Evolutionary conservation across 2,888 invertebrate species (phyloP), one percentile per base, ranked within the genome.

Genomic region (Euzophera pinguis): DNA sequence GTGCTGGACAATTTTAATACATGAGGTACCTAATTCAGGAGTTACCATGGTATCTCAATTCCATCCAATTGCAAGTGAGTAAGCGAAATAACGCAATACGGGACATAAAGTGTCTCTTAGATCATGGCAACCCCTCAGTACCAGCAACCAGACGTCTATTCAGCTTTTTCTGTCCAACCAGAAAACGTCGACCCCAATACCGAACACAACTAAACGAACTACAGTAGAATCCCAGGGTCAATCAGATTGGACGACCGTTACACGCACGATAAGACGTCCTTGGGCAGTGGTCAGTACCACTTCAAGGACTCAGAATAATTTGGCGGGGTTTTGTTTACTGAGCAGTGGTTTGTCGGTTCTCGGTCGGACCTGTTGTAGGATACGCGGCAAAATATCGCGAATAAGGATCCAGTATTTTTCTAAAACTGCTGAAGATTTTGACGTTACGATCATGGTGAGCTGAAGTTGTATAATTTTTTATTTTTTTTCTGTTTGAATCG

Each of bases 241-340:
- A 60, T 63, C 50, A 52, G 59, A 59, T 56, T 71, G 71, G 76
- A 60, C 65, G 64, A 60, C 82, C 78, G 84, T 83, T 80, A 74
- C 79, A 85, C 84, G 86, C 85, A 81, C 74, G 78, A 81, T 82
- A 78, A 82, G 65, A 62, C 66, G 85, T 76, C 89, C 88, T 90
- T 88, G 85, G 59, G 55, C 57, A 63, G 71, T 79, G 84, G 80
- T 83, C 82, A 81, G 84, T 82, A 79, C 73, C 77, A 69, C 67
- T 66, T 77, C 88, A 86, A 88, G 89, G 89, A 78, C 82, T 64
- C 38, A 57, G 78, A 71, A 81, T 83, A 83, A 83, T 81, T 86
- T 76, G 71, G 73, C 64, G 68, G 69, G 62, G 59, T 67, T 71
- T 73, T 81, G 81, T 81, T 78, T 75, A 75, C 76, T 64, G 67